A percentile compares a stretch with the other conserved stretches of the same genome.
Evolutionary conservation across 2,888 invertebrate genomes (phyloP).

Genomic region (Fabriciana adippe): DNA sequence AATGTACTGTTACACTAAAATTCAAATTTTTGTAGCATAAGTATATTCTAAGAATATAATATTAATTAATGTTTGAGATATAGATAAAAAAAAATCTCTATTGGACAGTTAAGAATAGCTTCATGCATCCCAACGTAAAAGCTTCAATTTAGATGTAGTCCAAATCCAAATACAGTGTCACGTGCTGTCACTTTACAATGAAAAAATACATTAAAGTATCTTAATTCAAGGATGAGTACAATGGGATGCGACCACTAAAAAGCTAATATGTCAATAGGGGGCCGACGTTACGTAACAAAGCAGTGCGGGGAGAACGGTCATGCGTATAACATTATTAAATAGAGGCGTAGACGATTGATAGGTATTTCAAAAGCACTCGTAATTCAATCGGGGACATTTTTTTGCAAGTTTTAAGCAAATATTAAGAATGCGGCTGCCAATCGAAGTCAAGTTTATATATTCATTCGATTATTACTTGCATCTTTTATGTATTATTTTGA

Average conservation of each 20-base stretch:
- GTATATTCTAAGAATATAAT: too few relatives aligned
- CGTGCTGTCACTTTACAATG: constrained; percentile 29
- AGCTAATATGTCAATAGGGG: constrained; percentile 72
- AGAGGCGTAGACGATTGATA: constrained; percentile 72
- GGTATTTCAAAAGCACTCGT: constrained; percentile 41
- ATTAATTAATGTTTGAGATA: too few relatives aligned
- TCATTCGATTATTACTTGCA: constrained; percentile 18
- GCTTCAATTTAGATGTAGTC: background rate
- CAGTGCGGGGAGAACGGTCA: constrained; percentile 60
- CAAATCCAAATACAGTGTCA: constrained; percentile 25
- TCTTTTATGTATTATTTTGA: constrained; percentile 4
- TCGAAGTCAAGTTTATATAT: constrained; percentile 17
- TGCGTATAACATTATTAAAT: constrained; percentile 58
- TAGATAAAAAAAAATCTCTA: too few relatives aligned
- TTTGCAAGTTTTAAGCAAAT: constrained; percentile 35
- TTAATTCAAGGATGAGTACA: constrained; percentile 49
- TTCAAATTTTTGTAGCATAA: too few relatives aligned
- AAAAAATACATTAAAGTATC: constrained; percentile 26
- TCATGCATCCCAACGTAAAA: background rate
- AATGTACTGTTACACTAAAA: too few relatives aligned
- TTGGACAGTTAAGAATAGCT: too few relatives aligned
- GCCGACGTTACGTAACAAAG: constrained; percentile 70
- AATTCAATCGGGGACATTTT: constrained; percentile 33
- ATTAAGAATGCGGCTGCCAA: constrained; percentile 16
- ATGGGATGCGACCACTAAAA: constrained; percentile 58